These are phyloP conservation scores for Sclerurus mexicanus DNA, from an alignment of 2,113 vertebrate genomes.

Conservation along the genomic window DNA sequence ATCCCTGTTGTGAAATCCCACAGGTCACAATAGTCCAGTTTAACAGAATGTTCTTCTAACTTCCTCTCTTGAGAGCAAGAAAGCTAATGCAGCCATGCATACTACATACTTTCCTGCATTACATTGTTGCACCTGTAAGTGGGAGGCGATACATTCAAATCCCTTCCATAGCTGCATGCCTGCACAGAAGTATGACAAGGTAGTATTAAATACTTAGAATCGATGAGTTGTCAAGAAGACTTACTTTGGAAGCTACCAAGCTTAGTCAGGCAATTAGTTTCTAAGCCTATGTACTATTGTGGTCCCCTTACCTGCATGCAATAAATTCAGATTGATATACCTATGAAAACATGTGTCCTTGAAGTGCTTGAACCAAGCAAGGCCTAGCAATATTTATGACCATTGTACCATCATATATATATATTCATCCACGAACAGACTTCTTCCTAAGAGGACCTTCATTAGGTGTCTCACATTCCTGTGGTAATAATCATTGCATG, in stretches of 20 bases:
- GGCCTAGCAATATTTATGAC: background rate
- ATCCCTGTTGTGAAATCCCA: background rate
- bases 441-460: background rate
- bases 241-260: background rate
- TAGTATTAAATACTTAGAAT: background rate
- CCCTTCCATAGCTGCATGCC: background rate
- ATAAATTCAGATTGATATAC: background rate
- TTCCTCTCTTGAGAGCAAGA: background rate
- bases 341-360: background rate
- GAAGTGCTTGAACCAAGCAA: background rate
- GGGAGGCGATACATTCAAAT: background rate
- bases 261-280: background rate
- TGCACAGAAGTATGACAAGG: background rate
- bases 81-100: background rate
- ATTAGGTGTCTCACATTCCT: background rate
- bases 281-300: background rate
- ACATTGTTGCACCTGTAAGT: background rate
- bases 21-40: background rate
- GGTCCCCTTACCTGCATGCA: background rate
- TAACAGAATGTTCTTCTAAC: background rate
- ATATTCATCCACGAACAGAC: background rate
- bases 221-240: background rate
- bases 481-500: background rate
- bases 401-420: background rate
- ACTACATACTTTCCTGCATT: background rate